Conservation (phyloP, 2,888 invertebrate species). For the Rhagium mordax region DNA sequence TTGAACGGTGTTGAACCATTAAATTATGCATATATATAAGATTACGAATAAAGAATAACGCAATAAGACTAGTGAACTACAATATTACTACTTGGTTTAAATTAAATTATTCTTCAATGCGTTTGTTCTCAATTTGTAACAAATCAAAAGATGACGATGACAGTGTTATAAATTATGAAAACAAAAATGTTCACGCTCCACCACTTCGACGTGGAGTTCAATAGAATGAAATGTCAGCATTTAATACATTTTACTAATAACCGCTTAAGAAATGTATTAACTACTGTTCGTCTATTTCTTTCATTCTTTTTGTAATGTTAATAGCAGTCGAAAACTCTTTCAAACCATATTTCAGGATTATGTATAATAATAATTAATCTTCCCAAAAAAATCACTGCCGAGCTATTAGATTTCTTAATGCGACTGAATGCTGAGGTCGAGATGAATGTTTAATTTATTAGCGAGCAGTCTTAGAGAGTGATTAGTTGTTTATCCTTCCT, state of each 20-base stretch:
- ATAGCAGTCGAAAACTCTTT: background rate
- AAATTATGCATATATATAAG: too few relatives aligned
- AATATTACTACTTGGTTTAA: background rate
- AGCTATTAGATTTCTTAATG: conserved; percentile 3
- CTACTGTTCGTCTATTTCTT: background rate
- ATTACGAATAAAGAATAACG: too few relatives aligned
- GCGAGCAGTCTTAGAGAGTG: conserved; percentile 7
- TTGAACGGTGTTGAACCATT: too few relatives aligned
- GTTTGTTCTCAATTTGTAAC: background rate
- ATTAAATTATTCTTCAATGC: background rate
- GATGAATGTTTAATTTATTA: conserved; percentile 21
- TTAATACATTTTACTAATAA: background rate
- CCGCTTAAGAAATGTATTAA: background rate
- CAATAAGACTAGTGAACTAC: background rate
- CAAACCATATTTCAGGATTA: conserved; percentile 2
- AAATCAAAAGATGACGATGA: background rate
- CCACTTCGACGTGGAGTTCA: background rate
- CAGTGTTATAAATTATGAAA: background rate
- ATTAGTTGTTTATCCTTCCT: conserved; percentile 48
- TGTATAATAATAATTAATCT: conserved; percentile 7
- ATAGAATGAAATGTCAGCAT: background rate
- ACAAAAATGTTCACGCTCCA: background rate
- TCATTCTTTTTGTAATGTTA: background rate
- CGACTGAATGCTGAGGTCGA: background rate
- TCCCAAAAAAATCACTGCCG: background rate